A percentile compares a stretch with the other conserved stretches of the same genome.
These are phyloP conservation scores for Microplitis demolitor DNA, from an alignment of 1,140 invertebrate species.

Conservation along the genomic window DNA sequence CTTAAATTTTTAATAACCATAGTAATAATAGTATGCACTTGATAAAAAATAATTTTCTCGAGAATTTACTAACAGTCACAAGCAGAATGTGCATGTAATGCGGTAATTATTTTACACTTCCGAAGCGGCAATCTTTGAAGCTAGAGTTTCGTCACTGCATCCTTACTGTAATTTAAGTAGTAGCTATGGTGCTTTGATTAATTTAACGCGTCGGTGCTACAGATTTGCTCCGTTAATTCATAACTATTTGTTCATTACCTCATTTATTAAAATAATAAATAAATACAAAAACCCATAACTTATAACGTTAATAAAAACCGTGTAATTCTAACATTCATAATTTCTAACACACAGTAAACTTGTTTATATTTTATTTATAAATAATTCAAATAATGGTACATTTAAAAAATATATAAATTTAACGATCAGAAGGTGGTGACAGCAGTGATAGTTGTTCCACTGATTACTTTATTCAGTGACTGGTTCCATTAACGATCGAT, in stretches of 20 bases:
- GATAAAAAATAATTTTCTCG: too few relatives aligned
- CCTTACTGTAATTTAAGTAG: conserved; percentile 38
- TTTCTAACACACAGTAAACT: too few relatives aligned
- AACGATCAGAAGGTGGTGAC: background rate
- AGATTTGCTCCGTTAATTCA: background rate
- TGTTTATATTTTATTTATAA: background rate
- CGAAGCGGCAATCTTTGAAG: conserved; percentile 45
- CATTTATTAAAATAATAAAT: too few relatives aligned
- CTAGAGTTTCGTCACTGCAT: conserved; percentile 46
- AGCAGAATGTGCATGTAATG: too few relatives aligned
- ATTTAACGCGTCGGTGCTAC: conserved; percentile 26
- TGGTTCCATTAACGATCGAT: conserved; percentile 10
- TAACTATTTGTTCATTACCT: too few relatives aligned
- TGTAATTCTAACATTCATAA: too few relatives aligned
- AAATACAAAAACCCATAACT: background rate
- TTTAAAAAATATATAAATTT: background rate
- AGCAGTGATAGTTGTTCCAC: background rate
- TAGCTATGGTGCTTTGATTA: conserved; percentile 24
- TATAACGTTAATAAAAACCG: background rate
- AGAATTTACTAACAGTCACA: too few relatives aligned
- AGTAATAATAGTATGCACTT: too few relatives aligned
- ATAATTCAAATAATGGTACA: background rate
- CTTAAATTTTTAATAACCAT: too few relatives aligned
- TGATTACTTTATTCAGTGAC: conserved; percentile 18
- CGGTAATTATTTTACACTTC: conserved; percentile 11